A percentile compares a stretch with the other conserved stretches of the same genome.
Evolutionary conservation across 2,888 invertebrate species (phyloP).

Genomic region (Drosophila ochracea): DNA sequence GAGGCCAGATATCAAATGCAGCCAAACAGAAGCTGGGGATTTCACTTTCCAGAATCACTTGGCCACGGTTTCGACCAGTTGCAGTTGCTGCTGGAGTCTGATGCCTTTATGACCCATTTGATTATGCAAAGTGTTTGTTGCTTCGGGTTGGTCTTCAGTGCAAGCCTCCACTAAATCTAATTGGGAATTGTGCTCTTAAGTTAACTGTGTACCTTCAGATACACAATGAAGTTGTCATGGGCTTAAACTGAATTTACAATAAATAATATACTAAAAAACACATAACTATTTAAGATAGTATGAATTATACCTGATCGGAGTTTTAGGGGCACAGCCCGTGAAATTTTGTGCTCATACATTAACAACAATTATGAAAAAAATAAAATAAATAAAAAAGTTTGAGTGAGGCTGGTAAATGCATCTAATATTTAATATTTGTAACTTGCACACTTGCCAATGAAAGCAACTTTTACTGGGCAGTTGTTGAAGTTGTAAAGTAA

Average conservation of each 20-base stretch:
- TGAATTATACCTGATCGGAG: background rate
- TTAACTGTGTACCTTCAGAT: constrained; percentile 3
- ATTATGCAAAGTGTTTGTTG: constrained; percentile 53
- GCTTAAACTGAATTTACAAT: background rate
- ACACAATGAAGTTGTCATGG: constrained; percentile 1
- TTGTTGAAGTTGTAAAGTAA: too few species aligned
- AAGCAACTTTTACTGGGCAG: too few species aligned
- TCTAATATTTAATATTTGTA: background rate
- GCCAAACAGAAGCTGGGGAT: constrained; percentile 11
- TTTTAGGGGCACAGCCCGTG: background rate
- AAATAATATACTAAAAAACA: background rate
- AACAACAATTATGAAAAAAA: background rate
- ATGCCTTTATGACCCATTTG: constrained; percentile 23
- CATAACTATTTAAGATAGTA: background rate
- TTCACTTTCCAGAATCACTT: constrained; percentile 13
- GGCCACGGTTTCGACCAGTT: background rate
- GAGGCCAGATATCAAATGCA: constrained; percentile 4
- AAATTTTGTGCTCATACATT: background rate
- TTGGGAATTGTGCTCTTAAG: constrained; percentile 33
- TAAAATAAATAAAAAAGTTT: background rate
- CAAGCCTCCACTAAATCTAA: constrained; percentile 41
- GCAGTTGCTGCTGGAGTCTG: constrained; percentile 18
- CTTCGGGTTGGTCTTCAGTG: constrained; percentile 9
- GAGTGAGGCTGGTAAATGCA: background rate
- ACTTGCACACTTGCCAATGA: too few species aligned